Evolutionary conservation across 2,797 vertebrate genomes (phyloP).

Genomic region (Spheniscus humboldti): DNA sequence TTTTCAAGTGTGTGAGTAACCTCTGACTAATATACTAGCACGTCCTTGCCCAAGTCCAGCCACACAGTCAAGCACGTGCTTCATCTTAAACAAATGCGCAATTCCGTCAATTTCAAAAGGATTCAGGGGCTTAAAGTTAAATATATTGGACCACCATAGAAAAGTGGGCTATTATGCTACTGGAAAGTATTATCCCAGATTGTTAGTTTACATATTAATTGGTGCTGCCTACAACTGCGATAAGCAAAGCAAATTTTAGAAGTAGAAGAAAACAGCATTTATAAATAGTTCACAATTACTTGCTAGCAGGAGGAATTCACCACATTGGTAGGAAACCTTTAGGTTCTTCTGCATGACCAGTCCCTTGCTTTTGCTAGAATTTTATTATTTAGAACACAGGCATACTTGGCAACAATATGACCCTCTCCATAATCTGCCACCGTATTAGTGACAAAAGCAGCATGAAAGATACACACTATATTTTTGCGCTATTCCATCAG

Average conservation of each 20-base stretch:
- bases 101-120: not conserved
- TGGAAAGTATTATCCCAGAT: not conserved
- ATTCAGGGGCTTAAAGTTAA: not conserved
- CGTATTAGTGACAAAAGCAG: constrained; percentile 6
- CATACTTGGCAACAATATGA: not conserved
- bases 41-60: not conserved
- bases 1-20: not conserved
- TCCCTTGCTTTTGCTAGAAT: constrained; percentile 2
- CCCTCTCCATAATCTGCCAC: constrained; percentile 27
- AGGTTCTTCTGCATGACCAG: constrained; percentile 9
- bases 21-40: not conserved
- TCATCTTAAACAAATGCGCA: not conserved
- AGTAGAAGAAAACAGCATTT: not conserved
- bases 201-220: not conserved
- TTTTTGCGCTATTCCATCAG: constrained; percentile 26
- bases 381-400: constrained; percentile 15
- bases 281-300: constrained; percentile 23
- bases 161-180: not conserved
- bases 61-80: not conserved
- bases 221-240: not conserved
- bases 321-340: not conserved
- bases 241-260: not conserved
- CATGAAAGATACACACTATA: not conserved
- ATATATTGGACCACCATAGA: not conserved
- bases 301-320: not conserved